Conservation (phyloP, 1,140 invertebrate genomes). For the Aphis craccivora region DNA sequence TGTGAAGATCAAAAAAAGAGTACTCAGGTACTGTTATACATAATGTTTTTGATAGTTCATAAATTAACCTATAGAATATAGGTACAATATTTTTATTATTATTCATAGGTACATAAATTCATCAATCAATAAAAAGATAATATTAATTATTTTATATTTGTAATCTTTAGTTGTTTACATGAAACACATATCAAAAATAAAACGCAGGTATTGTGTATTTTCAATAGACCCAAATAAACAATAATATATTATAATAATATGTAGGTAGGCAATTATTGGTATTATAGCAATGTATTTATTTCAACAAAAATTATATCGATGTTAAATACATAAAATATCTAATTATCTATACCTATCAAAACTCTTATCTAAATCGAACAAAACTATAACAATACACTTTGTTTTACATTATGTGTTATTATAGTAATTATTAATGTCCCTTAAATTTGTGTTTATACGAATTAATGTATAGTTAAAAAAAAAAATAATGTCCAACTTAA, state of each 20-base stretch:
- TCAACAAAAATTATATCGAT: not conserved
- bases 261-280: not conserved
- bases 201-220: not conserved
- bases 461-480: conserved; percentile 18
- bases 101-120: not conserved
- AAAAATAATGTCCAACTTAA: not conserved
- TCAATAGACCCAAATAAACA: not conserved
- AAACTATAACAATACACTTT: not conserved
- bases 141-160: not conserved
- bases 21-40: not conserved
- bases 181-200: conserved; percentile 2
- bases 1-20: not conserved
- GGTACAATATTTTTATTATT: conserved; percentile 4
- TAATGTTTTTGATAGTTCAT: not conserved
- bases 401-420: not conserved
- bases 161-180: not conserved
- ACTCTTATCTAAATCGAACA: not conserved
- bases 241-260: not conserved
- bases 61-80: not conserved
- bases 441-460: not conserved
- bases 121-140: not conserved
- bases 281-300: not conserved
- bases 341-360: not conserved
- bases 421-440: not conserved
- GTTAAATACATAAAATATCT: not conserved